Percentiles rank a stretch among this genome's conserved stretches.
phyloP scores from a whole-genome alignment of 2,888 invertebrate species.

The Eurois occulta region DNA sequence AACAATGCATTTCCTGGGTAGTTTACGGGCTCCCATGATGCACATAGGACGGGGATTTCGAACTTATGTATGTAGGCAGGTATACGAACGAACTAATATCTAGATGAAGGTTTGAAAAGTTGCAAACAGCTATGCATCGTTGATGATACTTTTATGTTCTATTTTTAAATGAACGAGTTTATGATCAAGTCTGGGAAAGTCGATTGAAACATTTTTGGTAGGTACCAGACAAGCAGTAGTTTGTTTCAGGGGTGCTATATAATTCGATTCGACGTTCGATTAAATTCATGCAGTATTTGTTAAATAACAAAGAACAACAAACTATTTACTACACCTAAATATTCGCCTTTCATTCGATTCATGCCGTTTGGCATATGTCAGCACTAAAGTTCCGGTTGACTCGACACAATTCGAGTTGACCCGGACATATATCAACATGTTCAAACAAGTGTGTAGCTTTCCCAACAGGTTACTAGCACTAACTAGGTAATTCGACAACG shows the following conservation, averaged over 20 bases:
- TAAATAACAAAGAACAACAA: background rate
- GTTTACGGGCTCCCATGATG: slow-evolving; percentile 69
- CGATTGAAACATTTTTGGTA: background rate
- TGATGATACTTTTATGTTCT: slow-evolving; percentile 7
- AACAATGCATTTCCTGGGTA: slow-evolving; percentile 76
- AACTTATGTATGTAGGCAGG: slow-evolving; percentile 29
- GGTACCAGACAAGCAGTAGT: background rate
- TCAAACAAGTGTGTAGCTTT: background rate
- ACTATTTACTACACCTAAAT: background rate
- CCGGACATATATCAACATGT: background rate
- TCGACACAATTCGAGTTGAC: too few species aligned
- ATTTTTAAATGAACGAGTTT: slow-evolving; percentile 9
- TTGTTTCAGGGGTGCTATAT: background rate
- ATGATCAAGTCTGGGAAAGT: background rate
- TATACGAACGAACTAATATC: slow-evolving; percentile 26
- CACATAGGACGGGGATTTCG: slow-evolving; percentile 47
- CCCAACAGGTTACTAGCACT: background rate
- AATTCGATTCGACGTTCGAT: background rate
- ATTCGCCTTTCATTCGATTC: background rate
- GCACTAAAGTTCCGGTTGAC: background rate
- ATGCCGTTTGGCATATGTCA: background rate
- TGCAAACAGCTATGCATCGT: slow-evolving; percentile 40
- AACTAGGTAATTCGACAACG: background rate
- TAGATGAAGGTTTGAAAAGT: slow-evolving; percentile 37
- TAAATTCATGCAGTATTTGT: background rate